Evolutionary conservation across 2,797 vertebrate species (phyloP).

Genomic region (Propithecus deckenii): DNA sequence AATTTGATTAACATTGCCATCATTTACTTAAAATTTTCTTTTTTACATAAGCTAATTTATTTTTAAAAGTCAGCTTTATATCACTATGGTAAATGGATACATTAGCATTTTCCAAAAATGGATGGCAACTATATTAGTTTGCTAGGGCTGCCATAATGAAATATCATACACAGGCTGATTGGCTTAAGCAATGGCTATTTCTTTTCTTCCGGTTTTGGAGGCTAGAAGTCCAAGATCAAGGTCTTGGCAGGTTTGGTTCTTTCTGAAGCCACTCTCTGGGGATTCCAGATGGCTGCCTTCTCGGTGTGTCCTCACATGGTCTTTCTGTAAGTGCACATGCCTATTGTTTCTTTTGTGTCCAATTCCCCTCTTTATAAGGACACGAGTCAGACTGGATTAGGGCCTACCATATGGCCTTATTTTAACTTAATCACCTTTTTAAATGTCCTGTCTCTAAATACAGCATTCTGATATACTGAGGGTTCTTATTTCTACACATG

Average conservation of each 20-base stretch:
- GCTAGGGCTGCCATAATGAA: not conserved
- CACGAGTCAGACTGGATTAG: not conserved
- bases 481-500: not conserved
- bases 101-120: not conserved
- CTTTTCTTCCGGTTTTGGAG: not conserved
- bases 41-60: not conserved
- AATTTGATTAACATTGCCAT: not conserved
- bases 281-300: not conserved
- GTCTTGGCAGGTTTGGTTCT: not conserved
- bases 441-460: not conserved
- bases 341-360: not conserved
- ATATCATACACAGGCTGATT: not conserved
- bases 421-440: not conserved
- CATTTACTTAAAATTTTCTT: not conserved
- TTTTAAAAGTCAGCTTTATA: not conserved
- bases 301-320: not conserved
- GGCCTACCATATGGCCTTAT: fast-evolving
- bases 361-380: not conserved
- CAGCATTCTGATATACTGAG: not conserved
- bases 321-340: not conserved
- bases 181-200: not conserved
- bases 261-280: not conserved
- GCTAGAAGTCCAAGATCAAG: not conserved
- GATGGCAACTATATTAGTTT: not conserved
- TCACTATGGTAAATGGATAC: not conserved